A percentile compares a stretch with the other conserved stretches of the same genome.
Evolutionary conservation across 1,140 invertebrate genomes (phyloP).

Genomic region (Acromyrmex heyeri): DNA sequence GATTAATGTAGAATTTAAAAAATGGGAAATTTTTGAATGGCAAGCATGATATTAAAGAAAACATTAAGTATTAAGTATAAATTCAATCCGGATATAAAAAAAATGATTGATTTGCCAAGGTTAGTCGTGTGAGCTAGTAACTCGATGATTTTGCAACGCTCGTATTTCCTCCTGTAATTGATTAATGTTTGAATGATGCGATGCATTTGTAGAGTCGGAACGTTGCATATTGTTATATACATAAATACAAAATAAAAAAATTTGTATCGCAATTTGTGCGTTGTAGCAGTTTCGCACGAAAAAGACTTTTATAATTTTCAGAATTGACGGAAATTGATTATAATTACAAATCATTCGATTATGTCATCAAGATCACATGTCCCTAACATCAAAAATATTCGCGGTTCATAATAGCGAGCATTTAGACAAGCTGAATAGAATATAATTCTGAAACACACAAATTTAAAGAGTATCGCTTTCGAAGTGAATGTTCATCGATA

Average conservation of each 20-base stretch:
- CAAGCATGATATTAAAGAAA: background rate
- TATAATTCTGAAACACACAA: background rate
- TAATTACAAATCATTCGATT: background rate
- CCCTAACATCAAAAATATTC: background rate
- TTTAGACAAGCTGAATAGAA: background rate
- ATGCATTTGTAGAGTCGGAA: conserved; percentile 40
- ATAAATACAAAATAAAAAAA: background rate
- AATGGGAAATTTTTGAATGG: background rate
- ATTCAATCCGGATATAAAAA: conserved; percentile 64
- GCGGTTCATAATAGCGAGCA: background rate
- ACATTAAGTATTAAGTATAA: background rate
- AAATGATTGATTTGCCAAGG: conserved; percentile 77
- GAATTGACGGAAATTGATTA: background rate
- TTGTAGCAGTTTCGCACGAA: background rate
- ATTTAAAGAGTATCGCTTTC: conserved; percentile 3
- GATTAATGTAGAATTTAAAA: background rate
- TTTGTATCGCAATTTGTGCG: conserved; percentile 2
- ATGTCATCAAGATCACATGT: background rate
- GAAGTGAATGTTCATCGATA: conserved; percentile 14
- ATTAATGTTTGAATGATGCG: conserved; percentile 74
- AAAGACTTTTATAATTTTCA: background rate
- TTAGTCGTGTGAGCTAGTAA: conserved; percentile 75
- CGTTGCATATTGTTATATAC: background rate
- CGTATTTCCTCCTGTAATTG: conserved; percentile 79
- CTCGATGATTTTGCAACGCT: conserved; percentile 79